phyloP scores from a whole-genome alignment of 2,797 vertebrate species.

The Otolemur crassicaudatus region DNA sequence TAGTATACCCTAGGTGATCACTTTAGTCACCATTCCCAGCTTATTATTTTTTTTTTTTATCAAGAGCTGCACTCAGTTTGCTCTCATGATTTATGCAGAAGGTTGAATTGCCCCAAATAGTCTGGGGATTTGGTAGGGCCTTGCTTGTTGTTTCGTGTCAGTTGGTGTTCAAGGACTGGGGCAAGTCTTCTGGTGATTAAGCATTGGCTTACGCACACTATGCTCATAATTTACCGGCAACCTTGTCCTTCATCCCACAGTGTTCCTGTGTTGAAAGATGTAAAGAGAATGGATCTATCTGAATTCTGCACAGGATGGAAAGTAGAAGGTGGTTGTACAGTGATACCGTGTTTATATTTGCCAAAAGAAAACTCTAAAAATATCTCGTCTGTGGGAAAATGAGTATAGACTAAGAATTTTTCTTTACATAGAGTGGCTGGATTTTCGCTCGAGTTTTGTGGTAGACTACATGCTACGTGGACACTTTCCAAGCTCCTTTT shows the following conservation, averaged over 20 bases:
- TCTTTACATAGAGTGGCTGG: slow-evolving; percentile 39
- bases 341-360: background rate
- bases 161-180: background rate
- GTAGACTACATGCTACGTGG: background rate
- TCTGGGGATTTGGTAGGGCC: background rate
- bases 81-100: background rate
- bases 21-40: background rate
- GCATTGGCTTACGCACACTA: background rate
- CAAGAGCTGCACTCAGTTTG: background rate
- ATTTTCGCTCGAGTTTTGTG: slow-evolving; percentile 50
- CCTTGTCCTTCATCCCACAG: background rate
- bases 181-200: background rate
- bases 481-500: slow-evolving; percentile 72
- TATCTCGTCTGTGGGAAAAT: slow-evolving; percentile 35
- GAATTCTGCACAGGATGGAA: background rate
- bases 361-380: slow-evolving; percentile 54
- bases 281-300: background rate
- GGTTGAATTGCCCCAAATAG: background rate
- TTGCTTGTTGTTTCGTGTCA: background rate
- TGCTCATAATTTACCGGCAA: background rate
- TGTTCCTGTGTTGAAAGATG: background rate
- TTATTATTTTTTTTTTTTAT: background rate
- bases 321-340: background rate
- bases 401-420: slow-evolving; percentile 34
- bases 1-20: background rate